Percentiles rank a stretch among this genome's conserved stretches.
Conservation (phyloP, 35 echinoderm and acorn worm genomes). For the Patiria miniata region DNA sequence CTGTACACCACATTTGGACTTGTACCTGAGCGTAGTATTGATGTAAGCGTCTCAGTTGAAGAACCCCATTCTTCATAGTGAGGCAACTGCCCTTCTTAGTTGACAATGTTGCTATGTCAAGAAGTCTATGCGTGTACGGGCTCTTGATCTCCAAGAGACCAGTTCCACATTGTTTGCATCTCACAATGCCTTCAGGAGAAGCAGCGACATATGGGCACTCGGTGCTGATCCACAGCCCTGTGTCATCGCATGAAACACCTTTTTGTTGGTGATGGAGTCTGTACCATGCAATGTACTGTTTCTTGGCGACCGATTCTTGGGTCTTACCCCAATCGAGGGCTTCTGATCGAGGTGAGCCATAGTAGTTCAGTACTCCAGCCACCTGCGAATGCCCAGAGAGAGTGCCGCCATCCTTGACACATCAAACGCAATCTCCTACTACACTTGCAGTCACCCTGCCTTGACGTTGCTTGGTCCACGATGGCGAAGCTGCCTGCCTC, state of each 20-base stretch:
- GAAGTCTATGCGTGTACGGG: too few species aligned
- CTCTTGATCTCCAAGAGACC: too few species aligned
- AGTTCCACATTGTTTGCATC: too few species aligned
- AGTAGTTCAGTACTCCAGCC: slow-evolving; percentile 55
- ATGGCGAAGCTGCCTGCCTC: neutral
- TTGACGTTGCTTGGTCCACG: neutral
- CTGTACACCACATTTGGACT: slow-evolving; percentile 43
- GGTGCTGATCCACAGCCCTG: slow-evolving; percentile 35
- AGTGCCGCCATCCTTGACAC: slow-evolving; percentile 37
- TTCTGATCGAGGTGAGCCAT: slow-evolving; percentile 43
- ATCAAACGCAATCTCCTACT: slow-evolving; percentile 43
- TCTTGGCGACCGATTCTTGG: slow-evolving; percentile 38
- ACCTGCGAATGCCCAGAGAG: slow-evolving; percentile 52
- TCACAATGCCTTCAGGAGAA: slow-evolving; percentile 43
- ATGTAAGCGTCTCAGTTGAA: too few species aligned
- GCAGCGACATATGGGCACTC: slow-evolving; percentile 58
- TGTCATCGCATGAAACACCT: slow-evolving; percentile 11
- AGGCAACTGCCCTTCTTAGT: slow-evolving; percentile 41
- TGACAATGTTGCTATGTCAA: slow-evolving; percentile 30
- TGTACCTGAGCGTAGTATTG: slow-evolving; percentile 34
- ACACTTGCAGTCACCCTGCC: slow-evolving; percentile 61
- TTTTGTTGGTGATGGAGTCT: slow-evolving; percentile 44
- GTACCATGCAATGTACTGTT: slow-evolving; percentile 58
- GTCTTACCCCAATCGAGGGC: slow-evolving; percentile 60
- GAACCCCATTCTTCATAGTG: slow-evolving; percentile 30